Percentiles rank a stretch among this genome's conserved stretches.
These are phyloP conservation scores for Knipowitschia caucasica DNA, from an alignment of 2,797 vertebrate genomes.

Conservation along the genomic window DNA sequence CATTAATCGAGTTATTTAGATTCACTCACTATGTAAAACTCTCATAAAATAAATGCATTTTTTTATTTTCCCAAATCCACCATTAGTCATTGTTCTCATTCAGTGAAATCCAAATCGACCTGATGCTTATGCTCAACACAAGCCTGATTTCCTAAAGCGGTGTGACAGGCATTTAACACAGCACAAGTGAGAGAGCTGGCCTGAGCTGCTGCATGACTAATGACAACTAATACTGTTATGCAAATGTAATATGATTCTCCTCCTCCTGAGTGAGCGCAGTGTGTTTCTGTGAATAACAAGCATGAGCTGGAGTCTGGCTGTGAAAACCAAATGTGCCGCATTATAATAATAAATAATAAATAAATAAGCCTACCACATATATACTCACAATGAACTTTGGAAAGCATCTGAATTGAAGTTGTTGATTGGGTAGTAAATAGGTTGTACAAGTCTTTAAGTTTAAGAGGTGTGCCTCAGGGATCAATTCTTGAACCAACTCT, in stretches of 20 bases:
- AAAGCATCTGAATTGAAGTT: too few species aligned
- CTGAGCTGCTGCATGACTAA: background rate
- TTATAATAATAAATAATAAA: background rate
- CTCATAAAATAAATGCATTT: background rate
- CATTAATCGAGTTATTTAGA: too few species aligned
- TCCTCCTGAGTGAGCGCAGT: background rate
- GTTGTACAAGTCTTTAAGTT: too few species aligned
- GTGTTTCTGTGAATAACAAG: background rate
- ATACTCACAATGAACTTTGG: background rate
- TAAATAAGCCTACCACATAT: background rate
- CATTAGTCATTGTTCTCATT: background rate
- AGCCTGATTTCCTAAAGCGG: background rate
- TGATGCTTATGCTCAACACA: background rate
- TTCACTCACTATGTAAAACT: too few species aligned
- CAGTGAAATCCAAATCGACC: constrained; percentile 1
- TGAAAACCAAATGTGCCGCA: background rate
- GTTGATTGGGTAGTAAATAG: background rate
- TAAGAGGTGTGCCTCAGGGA: background rate
- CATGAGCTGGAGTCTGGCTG: background rate
- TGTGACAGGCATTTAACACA: background rate
- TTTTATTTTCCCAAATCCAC: background rate
- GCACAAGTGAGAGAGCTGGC: background rate
- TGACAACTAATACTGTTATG: constrained; percentile 7
- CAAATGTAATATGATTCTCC: constrained; percentile 5
- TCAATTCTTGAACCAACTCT: background rate